Evolutionary conservation across 2,797 vertebrate genomes (phyloP).

Genomic region (Sciurus vulgaris): DNA sequence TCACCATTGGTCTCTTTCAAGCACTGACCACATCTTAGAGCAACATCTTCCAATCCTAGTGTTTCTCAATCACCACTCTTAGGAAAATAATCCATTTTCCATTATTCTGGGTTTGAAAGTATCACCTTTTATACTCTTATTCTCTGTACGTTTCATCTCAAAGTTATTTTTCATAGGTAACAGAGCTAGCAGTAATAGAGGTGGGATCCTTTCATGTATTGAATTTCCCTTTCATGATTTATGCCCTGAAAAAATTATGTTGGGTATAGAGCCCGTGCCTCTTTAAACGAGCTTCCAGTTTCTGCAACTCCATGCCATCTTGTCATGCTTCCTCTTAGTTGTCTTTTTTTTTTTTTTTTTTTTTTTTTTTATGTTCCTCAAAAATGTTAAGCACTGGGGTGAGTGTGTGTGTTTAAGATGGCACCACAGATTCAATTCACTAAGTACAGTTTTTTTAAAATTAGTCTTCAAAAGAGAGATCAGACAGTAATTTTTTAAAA

Average conservation of each 20-base stretch:
- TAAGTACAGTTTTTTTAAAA: not conserved
- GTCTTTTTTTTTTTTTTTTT: not conserved
- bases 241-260: not conserved
- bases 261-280: not conserved
- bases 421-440: not conserved
- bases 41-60: not conserved
- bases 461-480: not conserved
- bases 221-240: not conserved
- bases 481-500: not conserved
- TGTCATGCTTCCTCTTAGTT: accelerated
- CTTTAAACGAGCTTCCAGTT: not conserved
- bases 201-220: not conserved
- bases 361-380: not conserved
- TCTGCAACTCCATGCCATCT: accelerated
- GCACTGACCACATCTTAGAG: not conserved
- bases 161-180: not conserved
- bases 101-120: not conserved
- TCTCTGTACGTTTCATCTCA: not conserved
- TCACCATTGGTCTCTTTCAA: not conserved
- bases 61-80: not conserved
- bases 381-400: not conserved
- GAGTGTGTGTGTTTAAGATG: not conserved
- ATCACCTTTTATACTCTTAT: not conserved
- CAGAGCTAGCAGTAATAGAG: not conserved
- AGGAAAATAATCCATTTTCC: not conserved